Conservation (phyloP, 2,888 invertebrate species). For the Drosophila infuscata region DNA sequence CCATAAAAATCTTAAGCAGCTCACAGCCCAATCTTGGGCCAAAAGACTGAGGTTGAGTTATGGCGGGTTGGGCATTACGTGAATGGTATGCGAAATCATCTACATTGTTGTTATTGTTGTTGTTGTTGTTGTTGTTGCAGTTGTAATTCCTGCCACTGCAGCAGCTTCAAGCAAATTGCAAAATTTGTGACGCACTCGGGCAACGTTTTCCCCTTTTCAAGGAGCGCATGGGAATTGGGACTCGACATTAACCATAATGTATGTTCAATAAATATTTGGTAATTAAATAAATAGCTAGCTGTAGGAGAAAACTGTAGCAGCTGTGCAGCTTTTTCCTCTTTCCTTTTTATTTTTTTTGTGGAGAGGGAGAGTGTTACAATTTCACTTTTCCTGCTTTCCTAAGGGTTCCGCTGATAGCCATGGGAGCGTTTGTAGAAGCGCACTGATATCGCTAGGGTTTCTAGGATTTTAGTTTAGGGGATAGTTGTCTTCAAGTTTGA, state of each 20-base stretch:
- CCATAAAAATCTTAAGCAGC: constrained; percentile 50
- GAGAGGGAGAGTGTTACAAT: constrained; percentile 70
- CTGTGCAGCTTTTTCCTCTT: constrained; percentile 64
- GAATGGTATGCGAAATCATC: constrained; percentile 62
- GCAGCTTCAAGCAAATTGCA: constrained; percentile 69
- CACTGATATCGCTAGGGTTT: constrained; percentile 38
- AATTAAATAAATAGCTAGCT: constrained; percentile 74
- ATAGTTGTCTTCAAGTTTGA: constrained; percentile 28
- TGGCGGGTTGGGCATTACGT: constrained; percentile 45
- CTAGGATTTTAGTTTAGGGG: constrained; percentile 31
- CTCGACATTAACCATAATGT: constrained; percentile 74
- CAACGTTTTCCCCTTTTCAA: constrained; percentile 32
- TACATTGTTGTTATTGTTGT: constrained; percentile 11
- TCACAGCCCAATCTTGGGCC: constrained; percentile 59
- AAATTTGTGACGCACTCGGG: constrained; percentile 73
- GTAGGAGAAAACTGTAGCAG: constrained; percentile 55
- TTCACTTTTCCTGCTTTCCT: constrained; percentile 57
- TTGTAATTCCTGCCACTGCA: constrained; percentile 23
- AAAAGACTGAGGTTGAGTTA: constrained; percentile 53
- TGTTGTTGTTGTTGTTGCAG: constrained; percentile 4
- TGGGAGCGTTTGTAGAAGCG: constrained; percentile 59
- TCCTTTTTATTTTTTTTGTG: neutral
- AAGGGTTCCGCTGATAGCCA: constrained; percentile 22
- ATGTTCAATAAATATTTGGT: constrained; percentile 82
- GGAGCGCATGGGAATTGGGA: constrained; percentile 54